Evolutionary conservation across 1,140 invertebrate genomes (phyloP).

Genomic region (Drosophila leontia): DNA sequence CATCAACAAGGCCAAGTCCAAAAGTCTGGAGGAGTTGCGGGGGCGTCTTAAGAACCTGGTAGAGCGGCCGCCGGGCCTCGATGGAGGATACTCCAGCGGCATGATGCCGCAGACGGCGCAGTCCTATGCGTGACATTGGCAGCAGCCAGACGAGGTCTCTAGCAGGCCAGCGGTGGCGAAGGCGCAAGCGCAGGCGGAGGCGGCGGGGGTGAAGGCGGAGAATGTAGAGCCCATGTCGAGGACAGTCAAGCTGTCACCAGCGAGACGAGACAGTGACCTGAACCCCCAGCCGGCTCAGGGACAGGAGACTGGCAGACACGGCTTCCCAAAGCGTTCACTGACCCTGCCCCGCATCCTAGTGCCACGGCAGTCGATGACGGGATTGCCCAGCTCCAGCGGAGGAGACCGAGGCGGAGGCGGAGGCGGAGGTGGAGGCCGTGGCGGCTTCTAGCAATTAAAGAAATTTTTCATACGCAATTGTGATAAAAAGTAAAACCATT

Average conservation of each 20-base stretch:
- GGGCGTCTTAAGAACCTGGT: constrained; percentile 93
- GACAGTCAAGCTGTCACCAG: background rate
- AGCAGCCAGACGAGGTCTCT: constrained; percentile 20
- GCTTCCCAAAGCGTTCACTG: constrained; percentile 71
- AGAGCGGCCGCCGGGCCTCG: constrained; percentile 86
- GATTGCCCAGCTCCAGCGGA: constrained; percentile 38
- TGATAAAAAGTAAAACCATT: constrained; percentile 79
- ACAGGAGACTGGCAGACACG: constrained; percentile 39
- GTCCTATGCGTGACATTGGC: constrained; percentile 83
- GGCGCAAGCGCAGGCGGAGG: constrained; percentile 1
- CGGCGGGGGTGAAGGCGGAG: too few relatives aligned
- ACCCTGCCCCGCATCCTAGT: constrained; percentile 76
- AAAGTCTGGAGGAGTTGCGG: constrained; percentile 93
- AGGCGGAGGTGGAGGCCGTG: constrained; percentile 46
- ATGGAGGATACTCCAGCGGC: constrained; percentile 57
- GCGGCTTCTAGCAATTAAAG: constrained; percentile 84
- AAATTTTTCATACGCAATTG: constrained; percentile 85
- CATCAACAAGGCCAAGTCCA: constrained; percentile 95
- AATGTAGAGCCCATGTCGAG: background rate
- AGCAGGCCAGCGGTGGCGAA: background rate
- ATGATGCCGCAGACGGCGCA: constrained; percentile 81
- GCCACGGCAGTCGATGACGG: constrained; percentile 42
- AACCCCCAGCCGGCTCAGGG: background rate
- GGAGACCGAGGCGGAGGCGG: constrained; percentile 16
- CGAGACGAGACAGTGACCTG: constrained; percentile 3